phyloP scores from a whole-genome alignment of 2,113 vertebrate genomes.

The Boulengeromyrus knoepffleri region DNA sequence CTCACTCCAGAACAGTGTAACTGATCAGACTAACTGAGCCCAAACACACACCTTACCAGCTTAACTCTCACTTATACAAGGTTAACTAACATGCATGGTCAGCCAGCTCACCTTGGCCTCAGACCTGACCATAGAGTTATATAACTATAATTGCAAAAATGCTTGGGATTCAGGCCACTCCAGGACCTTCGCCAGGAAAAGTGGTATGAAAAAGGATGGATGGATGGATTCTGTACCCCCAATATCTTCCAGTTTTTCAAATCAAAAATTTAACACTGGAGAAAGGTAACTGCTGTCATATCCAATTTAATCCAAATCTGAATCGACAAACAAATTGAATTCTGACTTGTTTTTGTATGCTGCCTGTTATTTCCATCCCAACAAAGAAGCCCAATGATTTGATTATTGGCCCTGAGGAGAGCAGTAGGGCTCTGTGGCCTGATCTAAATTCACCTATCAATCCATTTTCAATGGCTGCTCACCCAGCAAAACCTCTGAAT shows the following conservation, averaged over 20 bases:
- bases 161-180: background rate
- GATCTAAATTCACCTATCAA: background rate
- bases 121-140: background rate
- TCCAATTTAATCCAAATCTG: background rate
- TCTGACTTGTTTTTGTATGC: background rate
- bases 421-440: background rate
- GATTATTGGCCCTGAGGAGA: background rate
- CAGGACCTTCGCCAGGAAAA: background rate
- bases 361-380: background rate
- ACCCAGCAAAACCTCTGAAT: background rate
- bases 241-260: background rate
- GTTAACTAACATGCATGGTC: background rate
- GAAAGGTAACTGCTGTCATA: background rate
- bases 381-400: background rate
- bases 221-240: background rate
- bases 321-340: background rate
- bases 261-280: background rate
- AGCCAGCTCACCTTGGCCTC: background rate
- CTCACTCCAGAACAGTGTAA: background rate
- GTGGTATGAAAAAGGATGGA: background rate
- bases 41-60: background rate
- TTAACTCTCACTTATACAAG: background rate
- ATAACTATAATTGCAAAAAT: background rate
- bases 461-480: background rate
- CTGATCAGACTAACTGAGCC: background rate